phyloP scores from a whole-genome alignment of 37 sponge, comb jelly and placozoan species.

The Ianthella basta region DNA sequence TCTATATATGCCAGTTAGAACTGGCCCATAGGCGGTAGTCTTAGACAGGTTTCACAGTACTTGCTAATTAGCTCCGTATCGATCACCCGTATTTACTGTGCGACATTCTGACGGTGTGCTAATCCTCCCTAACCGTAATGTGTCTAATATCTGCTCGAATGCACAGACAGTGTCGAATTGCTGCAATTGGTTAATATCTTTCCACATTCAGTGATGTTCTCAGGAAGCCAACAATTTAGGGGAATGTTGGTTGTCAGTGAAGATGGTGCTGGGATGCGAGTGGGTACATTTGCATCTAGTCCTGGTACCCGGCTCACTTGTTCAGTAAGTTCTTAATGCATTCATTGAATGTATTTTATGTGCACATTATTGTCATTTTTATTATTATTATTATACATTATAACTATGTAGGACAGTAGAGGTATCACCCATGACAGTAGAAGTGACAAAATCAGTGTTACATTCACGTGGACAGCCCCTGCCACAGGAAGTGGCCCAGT shows the following conservation, averaged over 20 bases:
- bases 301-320: neutral
- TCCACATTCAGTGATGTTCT: neutral
- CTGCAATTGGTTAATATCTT: no score
- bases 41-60: no score
- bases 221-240: neutral
- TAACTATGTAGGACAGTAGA: neutral
- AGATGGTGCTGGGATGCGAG: neutral
- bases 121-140: no score
- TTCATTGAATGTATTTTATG: neutral
- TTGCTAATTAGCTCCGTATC: no score
- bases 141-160: no score
- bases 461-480: slow-evolving; percentile 26
- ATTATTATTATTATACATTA: neutral
- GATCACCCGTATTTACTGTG: no score
- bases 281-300: neutral
- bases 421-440: slow-evolving; percentile 12
- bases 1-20: no score
- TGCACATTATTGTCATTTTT: neutral
- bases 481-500: slow-evolving; percentile 15
- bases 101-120: no score
- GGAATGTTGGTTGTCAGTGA: neutral
- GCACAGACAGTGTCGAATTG: no score
- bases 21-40: no score
- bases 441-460: slow-evolving; percentile 6
- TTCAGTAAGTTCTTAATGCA: neutral